phyloP scores from a whole-genome alignment of 1,140 invertebrate genomes.

The Lineus longissimus region DNA sequence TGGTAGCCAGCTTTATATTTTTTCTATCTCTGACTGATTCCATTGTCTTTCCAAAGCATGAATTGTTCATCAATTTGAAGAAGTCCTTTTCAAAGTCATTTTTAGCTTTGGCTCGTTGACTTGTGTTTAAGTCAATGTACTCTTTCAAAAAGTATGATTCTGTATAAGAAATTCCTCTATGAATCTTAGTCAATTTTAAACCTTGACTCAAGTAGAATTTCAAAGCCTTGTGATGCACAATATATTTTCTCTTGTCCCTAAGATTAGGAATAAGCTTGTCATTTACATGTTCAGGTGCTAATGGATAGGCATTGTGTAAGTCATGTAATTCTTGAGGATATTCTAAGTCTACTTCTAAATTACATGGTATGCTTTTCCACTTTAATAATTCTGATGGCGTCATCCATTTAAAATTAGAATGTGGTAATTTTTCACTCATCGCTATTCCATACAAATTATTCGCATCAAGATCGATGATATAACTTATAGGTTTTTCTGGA shows the following conservation, averaged over 20 bases:
- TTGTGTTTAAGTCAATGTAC: not conserved
- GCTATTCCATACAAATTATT: slow-evolving; percentile 39
- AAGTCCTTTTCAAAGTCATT: slow-evolving; percentile 9
- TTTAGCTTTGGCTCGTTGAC: not conserved
- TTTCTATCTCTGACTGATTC: not conserved
- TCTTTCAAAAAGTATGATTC: not conserved
- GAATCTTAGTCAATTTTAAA: slow-evolving; percentile 2
- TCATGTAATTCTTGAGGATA: slow-evolving; percentile 55
- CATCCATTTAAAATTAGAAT: slow-evolving; percentile 46
- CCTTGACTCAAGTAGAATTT: not conserved
- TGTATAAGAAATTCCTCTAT: not conserved
- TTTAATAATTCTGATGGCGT: slow-evolving; percentile 26
- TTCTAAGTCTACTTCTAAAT: slow-evolving; percentile 51
- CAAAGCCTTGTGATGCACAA: slow-evolving; percentile 10
- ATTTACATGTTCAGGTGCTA: slow-evolving; percentile 44
- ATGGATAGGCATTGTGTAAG: slow-evolving; percentile 56
- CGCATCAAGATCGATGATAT: slow-evolving; percentile 30
- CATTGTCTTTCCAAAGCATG: slow-evolving; percentile 7
- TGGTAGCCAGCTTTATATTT: not conserved
- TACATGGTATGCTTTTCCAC: slow-evolving; percentile 26
- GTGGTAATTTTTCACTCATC: slow-evolving; percentile 22
- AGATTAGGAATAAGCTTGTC: slow-evolving; percentile 26
- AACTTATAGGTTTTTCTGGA: slow-evolving; percentile 18
- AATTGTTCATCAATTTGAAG: slow-evolving; percentile 9
- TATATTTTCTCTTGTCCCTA: slow-evolving; percentile 22